Evolutionary conservation across 35 echinoderm and acorn worm species (phyloP).

Genomic region (Apostichopus parvimensis): DNA sequence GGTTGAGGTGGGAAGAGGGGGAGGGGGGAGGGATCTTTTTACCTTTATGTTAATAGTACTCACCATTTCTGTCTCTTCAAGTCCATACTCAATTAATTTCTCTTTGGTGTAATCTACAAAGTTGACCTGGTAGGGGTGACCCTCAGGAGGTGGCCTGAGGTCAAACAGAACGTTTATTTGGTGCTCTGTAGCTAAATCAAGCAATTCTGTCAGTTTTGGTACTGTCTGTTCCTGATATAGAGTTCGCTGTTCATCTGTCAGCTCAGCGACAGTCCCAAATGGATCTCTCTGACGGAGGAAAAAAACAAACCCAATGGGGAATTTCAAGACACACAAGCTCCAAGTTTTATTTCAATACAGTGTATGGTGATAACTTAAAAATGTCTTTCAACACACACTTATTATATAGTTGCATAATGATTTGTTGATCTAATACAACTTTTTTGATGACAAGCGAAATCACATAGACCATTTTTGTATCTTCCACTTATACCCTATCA

Average conservation of each 20-base stretch:
- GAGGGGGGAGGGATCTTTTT: too few species aligned
- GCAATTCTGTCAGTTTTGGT: conserved; percentile 46
- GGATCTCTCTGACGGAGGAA: conserved; percentile 62
- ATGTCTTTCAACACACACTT: too few species aligned
- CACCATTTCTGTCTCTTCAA: conserved; percentile 34
- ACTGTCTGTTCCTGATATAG: conserved; percentile 52
- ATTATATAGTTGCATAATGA: too few species aligned
- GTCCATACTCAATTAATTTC: not conserved
- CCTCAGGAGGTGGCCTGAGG: conserved; percentile 27
- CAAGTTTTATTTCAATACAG: too few species aligned
- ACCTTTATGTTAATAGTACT: not conserved
- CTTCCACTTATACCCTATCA: too few species aligned
- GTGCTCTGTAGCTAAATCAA: conserved; percentile 52
- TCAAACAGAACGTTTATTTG: conserved; percentile 65
- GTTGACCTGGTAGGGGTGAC: conserved; percentile 40
- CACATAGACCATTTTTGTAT: too few species aligned
- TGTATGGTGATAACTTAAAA: too few species aligned
- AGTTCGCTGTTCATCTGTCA: conserved; percentile 42
- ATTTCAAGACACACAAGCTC: too few species aligned
- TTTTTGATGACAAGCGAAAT: too few species aligned
- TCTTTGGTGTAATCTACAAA: conserved; percentile 27
- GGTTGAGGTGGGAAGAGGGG: too few species aligned
- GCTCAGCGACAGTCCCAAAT: conserved; percentile 48
- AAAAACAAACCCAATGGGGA: not conserved
- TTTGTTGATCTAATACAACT: too few species aligned